phyloP scores from a whole-genome alignment of 2,888 invertebrate species.

The Drosophila tripunctata region DNA sequence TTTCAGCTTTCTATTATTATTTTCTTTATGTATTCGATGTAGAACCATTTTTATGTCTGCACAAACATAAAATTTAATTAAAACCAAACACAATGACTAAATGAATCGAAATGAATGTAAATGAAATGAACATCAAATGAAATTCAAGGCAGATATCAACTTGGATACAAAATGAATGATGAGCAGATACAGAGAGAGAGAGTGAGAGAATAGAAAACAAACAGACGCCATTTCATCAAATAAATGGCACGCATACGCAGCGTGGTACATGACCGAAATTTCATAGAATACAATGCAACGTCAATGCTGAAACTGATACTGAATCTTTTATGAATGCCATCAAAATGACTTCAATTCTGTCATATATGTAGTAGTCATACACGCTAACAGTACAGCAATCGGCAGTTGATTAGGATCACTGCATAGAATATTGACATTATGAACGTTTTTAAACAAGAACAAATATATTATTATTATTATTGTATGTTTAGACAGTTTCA shows the following conservation, averaged over 20 bases:
- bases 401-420: slow-evolving; percentile 4
- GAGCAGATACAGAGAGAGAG: background rate
- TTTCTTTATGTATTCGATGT: slow-evolving; percentile 4
- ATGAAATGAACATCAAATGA: slow-evolving; percentile 11
- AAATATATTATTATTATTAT: too few species aligned
- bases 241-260: slow-evolving; percentile 49
- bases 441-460: too few species aligned
- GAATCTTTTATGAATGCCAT: slow-evolving; percentile 37
- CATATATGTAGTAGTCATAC: background rate
- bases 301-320: slow-evolving; percentile 11
- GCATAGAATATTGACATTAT: too few species aligned
- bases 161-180: background rate
- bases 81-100: slow-evolving; percentile 37
- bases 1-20: slow-evolving; percentile 24
- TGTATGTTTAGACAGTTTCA: too few species aligned
- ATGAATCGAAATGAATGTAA: slow-evolving; percentile 26
- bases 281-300: slow-evolving; percentile 20
- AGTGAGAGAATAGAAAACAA: background rate
- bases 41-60: slow-evolving; percentile 32
- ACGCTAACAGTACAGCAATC: slow-evolving; percentile 1
- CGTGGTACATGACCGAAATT: slow-evolving; percentile 14
- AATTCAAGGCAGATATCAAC: background rate
- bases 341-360: slow-evolving; percentile 28
- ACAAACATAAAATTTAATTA: slow-evolving; percentile 50
- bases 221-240: background rate